A percentile compares a stretch with the other conserved stretches of the same genome.
Conservation (phyloP, 2,888 invertebrate species). For the Nephrotoma appendiculata region DNA sequence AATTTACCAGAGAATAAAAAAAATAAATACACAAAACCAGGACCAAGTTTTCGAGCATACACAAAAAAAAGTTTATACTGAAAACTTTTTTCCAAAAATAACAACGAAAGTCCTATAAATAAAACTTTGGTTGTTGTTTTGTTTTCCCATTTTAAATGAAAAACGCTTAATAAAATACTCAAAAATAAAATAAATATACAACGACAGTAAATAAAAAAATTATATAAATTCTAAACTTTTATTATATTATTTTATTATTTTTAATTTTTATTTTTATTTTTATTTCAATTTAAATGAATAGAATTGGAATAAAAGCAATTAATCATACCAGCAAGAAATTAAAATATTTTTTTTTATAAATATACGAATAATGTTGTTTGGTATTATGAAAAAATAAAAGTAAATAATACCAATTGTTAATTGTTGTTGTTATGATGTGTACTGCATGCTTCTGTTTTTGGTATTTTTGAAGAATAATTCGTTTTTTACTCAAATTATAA, state of each 20-base stretch:
- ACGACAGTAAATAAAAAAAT: background rate
- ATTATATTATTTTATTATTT: background rate
- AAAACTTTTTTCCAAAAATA: background rate
- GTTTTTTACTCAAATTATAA: background rate
- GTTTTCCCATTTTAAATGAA: background rate
- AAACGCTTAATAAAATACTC: background rate
- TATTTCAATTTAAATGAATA: background rate
- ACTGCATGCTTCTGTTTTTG: background rate
- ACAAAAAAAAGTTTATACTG: background rate
- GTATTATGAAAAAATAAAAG: background rate
- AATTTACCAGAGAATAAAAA: background rate
- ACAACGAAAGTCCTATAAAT: background rate
- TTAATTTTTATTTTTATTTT: background rate
- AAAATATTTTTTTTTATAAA: background rate
- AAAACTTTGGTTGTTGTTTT: background rate
- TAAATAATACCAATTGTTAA: background rate
- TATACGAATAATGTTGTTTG: background rate
- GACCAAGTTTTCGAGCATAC: background rate
- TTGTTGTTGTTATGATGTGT: background rate
- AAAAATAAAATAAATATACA: background rate
- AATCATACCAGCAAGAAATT: background rate
- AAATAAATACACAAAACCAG: background rate
- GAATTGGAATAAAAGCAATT: background rate
- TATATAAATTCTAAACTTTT: background rate
- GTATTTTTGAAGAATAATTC: background rate